These are phyloP conservation scores for Parazoanthus swiftii DNA, from an alignment of 92 coral and sea anemone species.

Conservation along the genomic window DNA sequence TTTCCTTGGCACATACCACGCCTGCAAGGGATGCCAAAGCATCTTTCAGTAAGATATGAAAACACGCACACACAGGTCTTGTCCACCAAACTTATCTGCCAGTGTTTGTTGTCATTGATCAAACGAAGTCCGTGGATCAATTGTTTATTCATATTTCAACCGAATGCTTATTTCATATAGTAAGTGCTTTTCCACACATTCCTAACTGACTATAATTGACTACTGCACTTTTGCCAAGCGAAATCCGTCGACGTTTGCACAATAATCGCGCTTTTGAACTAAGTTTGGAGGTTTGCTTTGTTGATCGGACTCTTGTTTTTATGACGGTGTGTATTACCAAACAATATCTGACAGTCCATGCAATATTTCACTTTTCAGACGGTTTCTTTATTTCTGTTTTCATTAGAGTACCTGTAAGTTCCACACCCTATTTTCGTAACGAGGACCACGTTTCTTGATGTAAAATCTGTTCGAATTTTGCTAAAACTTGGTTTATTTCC, in stretches of 20 bases:
- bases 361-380: background rate
- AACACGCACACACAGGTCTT: background rate
- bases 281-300: background rate
- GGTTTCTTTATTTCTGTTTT: background rate
- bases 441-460: background rate
- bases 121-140: background rate
- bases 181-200: background rate
- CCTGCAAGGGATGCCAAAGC: background rate
- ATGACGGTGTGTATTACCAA: slow-evolving; percentile 3
- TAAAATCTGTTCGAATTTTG: background rate
- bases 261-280: background rate
- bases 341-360: slow-evolving; percentile 1
- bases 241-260: slow-evolving; percentile 15
- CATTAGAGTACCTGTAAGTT: slow-evolving; percentile 42
- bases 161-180: background rate
- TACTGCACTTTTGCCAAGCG: background rate
- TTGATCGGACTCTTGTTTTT: background rate
- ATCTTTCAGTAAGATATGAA: background rate
- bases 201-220: background rate
- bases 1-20: background rate
- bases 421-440: background rate
- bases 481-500: background rate
- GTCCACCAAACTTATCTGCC: background rate
- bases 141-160: background rate
- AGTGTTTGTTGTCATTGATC: background rate